phyloP scores from a whole-genome alignment of 2,888 invertebrate genomes.

The Hypsopygia costalis region DNA sequence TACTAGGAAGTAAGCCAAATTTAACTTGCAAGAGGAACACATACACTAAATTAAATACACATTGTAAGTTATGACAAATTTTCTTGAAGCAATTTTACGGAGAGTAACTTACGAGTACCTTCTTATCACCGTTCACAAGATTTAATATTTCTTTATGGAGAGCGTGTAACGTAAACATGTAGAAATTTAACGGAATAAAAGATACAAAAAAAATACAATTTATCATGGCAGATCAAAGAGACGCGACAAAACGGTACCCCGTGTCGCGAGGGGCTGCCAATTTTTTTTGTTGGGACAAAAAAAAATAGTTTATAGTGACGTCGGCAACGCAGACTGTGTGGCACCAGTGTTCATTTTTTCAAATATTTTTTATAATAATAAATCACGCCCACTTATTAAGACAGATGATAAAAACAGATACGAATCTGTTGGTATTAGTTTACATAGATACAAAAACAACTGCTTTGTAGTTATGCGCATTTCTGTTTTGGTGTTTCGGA shows the following conservation, averaged over 20 bases:
- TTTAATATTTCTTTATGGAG: no score
- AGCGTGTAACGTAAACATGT: no score
- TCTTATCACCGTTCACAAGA: no score
- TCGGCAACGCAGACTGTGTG: slow-evolving; percentile 57
- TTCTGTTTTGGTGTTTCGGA: no score
- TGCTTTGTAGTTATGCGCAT: no score
- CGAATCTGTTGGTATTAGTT: background rate
- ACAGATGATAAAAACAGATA: slow-evolving; percentile 2
- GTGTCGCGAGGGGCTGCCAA: slow-evolving; percentile 42
- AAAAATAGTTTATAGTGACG: slow-evolving; percentile 46
- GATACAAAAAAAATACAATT: slow-evolving; percentile 34
- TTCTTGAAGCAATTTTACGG: no score
- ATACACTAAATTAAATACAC: no score
- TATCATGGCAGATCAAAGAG: slow-evolving; percentile 50
- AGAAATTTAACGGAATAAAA: slow-evolving; percentile 8
- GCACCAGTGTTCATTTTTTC: slow-evolving; percentile 49
- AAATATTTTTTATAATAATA: slow-evolving; percentile 46
- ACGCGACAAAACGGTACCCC: slow-evolving; percentile 46
- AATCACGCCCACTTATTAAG: slow-evolving; percentile 38
- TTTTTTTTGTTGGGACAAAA: slow-evolving; percentile 49
- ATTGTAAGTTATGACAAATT: no score
- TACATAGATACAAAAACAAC: no score
- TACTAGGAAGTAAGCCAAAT: no score
- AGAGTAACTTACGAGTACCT: no score
- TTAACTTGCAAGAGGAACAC: no score